These are phyloP conservation scores for Heliconius congener DNA, from an alignment of 1,140 invertebrate species.

Conservation along the genomic window DNA sequence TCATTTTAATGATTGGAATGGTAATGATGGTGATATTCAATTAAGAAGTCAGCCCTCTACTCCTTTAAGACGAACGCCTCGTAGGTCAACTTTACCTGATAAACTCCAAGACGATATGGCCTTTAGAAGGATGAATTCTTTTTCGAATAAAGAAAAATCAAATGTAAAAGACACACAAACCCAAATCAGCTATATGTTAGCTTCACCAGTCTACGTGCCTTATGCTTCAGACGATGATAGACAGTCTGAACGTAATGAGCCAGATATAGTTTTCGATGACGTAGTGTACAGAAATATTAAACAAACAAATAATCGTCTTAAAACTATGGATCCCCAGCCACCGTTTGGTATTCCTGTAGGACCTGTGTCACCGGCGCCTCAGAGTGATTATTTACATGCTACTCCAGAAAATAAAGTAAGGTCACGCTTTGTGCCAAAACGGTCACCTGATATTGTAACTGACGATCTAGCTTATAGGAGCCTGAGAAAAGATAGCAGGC, in stretches of 20 bases:
- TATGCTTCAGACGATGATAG: slow-evolving; percentile 76
- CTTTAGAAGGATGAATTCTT: slow-evolving; percentile 85
- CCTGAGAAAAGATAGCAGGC: slow-evolving; percentile 88
- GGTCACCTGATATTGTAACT: slow-evolving; percentile 90
- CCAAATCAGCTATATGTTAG: slow-evolving; percentile 87
- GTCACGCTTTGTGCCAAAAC: slow-evolving; percentile 84
- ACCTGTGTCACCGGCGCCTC: slow-evolving; percentile 87
- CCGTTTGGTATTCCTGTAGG: slow-evolving; percentile 94
- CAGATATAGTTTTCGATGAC: slow-evolving; percentile 92
- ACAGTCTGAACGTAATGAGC: slow-evolving; percentile 84
- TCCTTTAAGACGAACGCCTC: slow-evolving; percentile 59
- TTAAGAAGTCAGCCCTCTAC: slow-evolving; percentile 72
- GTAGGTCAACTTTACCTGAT: slow-evolving; percentile 82
- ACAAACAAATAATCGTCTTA: slow-evolving; percentile 87
- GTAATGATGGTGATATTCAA: slow-evolving; percentile 72
- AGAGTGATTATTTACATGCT: slow-evolving; percentile 92
- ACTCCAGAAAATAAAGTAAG: slow-evolving; percentile 83
- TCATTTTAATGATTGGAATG: slow-evolving; percentile 77
- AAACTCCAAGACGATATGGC: slow-evolving; percentile 90
- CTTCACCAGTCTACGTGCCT: slow-evolving; percentile 84
- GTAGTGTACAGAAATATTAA: slow-evolving; percentile 90
- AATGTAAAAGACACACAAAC: slow-evolving; percentile 81
- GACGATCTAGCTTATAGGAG: slow-evolving; percentile 93
- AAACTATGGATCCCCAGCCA: slow-evolving; percentile 90
- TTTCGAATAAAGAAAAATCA: slow-evolving; percentile 79